A percentile compares a stretch with the other conserved stretches of the same genome.
phyloP scores from a whole-genome alignment of 2,888 invertebrate species.

The Hermaeophaga mercurialis region DNA sequence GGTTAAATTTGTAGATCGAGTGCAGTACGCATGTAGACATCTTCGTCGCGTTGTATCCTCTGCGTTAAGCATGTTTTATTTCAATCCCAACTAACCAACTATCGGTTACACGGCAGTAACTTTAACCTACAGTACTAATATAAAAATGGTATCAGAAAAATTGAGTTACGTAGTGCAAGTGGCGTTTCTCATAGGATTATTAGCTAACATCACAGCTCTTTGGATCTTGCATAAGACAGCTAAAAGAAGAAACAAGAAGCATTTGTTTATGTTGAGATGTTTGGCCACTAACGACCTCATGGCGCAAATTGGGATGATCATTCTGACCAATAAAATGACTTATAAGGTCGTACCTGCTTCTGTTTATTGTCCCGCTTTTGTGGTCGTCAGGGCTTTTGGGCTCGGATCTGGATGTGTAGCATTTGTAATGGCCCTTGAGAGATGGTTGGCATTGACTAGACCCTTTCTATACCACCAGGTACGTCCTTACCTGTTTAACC shows the following conservation, averaged over 20 bases:
- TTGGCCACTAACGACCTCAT: slow-evolving; percentile 80
- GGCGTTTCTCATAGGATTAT: slow-evolving; percentile 67
- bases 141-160: slow-evolving; percentile 22
- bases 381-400: slow-evolving; percentile 81
- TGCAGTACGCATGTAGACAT: background rate
- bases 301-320: slow-evolving; percentile 78
- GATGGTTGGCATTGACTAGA: slow-evolving; percentile 84
- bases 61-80: background rate
- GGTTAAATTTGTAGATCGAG: background rate
- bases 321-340: slow-evolving; percentile 66
- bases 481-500: no score
- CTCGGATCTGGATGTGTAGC: slow-evolving; percentile 87
- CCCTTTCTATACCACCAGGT: slow-evolving; percentile 91
- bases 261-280: slow-evolving; percentile 78
- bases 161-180: slow-evolving; percentile 27
- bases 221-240: slow-evolving; percentile 73
- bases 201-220: slow-evolving; percentile 79
- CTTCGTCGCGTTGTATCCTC: background rate
- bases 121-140: background rate
- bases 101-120: background rate
- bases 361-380: slow-evolving; percentile 69
- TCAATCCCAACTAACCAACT: background rate
- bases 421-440: slow-evolving; percentile 85
- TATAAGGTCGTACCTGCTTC: slow-evolving; percentile 57
- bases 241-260: slow-evolving; percentile 77